These are phyloP conservation scores for Chromis chromis DNA, from an alignment of 2,797 vertebrate genomes.

Conservation along the genomic window DNA sequence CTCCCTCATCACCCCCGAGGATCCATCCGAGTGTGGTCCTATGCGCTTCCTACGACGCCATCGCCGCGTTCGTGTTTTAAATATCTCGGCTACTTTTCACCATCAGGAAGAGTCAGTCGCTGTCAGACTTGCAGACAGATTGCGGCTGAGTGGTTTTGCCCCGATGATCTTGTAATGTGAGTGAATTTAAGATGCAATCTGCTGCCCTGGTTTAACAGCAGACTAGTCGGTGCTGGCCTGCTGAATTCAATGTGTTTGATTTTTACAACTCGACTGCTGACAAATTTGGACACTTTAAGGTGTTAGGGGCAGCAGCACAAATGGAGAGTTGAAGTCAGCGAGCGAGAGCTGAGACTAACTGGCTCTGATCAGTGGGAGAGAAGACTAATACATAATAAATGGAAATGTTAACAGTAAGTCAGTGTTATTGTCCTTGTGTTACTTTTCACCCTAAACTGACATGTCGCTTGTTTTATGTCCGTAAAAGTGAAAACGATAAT, in stretches of 20 bases:
- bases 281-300: constrained; percentile 36
- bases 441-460: background rate
- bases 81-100: constrained; percentile 65
- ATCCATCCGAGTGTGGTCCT: constrained; percentile 43
- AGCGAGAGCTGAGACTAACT: constrained; percentile 24
- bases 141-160: constrained; percentile 67
- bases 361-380: constrained; percentile 10
- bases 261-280: constrained; percentile 58
- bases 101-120: constrained; percentile 76
- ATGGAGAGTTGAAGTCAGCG: constrained; percentile 34
- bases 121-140: constrained; percentile 71
- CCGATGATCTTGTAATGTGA: constrained; percentile 70
- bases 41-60: constrained; percentile 10
- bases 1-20: constrained; percentile 36
- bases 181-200: constrained; percentile 73
- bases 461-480: background rate
- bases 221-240: constrained; percentile 55
- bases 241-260: constrained; percentile 60
- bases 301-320: constrained; percentile 31
- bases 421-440: background rate
- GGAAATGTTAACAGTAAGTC: background rate
- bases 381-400: constrained; percentile 23
- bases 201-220: constrained; percentile 61
- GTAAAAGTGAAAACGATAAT: background rate
- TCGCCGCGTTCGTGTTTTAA: constrained; percentile 27